Evolutionary conservation across 2,113 vertebrate genomes (phyloP).

Genomic region (Oreamnos americanus): DNA sequence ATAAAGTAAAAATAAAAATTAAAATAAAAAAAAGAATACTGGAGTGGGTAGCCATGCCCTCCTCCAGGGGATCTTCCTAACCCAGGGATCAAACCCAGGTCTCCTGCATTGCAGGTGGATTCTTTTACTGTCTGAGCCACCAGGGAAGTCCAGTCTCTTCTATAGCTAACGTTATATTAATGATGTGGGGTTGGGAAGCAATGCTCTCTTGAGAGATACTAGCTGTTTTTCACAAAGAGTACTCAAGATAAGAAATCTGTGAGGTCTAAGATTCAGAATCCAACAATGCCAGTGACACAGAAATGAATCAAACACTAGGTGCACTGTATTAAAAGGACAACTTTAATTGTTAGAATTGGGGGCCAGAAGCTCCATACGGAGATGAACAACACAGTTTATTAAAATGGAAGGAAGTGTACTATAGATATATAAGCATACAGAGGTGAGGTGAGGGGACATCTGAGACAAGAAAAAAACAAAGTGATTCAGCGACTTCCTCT

Average conservation of each 20-base stretch:
- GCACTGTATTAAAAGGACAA: slow-evolving; percentile 6
- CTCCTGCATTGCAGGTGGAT: background rate
- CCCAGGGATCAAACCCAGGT: background rate
- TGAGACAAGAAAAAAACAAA: slow-evolving; percentile 40
- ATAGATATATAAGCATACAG: background rate
- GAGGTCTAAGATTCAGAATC: background rate
- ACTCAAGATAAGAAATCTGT: background rate
- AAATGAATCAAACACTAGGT: background rate
- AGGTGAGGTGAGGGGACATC: slow-evolving; percentile 9
- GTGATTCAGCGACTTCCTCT: background rate
- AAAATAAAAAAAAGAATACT: too few species aligned
- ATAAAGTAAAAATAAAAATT: too few species aligned
- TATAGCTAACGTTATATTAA: background rate
- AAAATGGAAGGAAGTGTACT: slow-evolving; percentile 4
- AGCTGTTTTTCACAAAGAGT: slow-evolving; percentile 2
- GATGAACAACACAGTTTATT: background rate
- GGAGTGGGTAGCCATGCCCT: background rate
- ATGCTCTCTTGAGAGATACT: background rate
- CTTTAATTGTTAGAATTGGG: slow-evolving; percentile 12
- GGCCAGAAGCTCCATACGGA: background rate
- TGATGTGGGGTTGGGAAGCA: background rate
- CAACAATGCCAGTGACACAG: background rate
- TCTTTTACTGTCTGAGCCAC: background rate
- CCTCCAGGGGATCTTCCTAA: background rate
- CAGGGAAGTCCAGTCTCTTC: background rate